Base-by-base conservation (phyloP, 2,113 vertebrate genomes). In the Lasiurus cinereus region DNA sequence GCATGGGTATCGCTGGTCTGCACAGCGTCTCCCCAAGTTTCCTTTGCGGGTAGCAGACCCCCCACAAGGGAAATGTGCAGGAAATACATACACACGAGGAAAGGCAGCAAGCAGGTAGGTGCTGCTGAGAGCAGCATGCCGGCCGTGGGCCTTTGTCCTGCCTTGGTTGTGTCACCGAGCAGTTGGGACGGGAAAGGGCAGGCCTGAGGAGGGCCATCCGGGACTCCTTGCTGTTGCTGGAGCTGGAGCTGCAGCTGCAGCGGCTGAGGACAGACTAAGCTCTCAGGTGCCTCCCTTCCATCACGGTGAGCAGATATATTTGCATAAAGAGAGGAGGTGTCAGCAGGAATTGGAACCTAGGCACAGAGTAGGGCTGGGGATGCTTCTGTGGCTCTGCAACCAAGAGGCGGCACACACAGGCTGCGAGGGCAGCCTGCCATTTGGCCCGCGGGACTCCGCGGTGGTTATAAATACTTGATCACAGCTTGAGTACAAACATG, bases 1-100 rank as follows among this genome's bases (percentile, higher is more conserved):
- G 97, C 96, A 19, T 74, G 64, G 86, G 73, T 82, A 39, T 90
- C 72, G 19, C 92, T 86, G 90, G 76, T 91, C 94, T 92, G 86
- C 22, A 0, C 92, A 92, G 92, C 88, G 46, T 72, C 94, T 67
- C 52, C 3, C 43, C 10, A 77, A 76, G 91, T 97, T 97, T 96
- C 90, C 95, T 96, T 67, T 83, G 52, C 72, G 88, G 78, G 56
- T 31, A 4, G 77, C 24, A 93, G 78, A 48, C 29, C 83, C 93
- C 72, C 74, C 36, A 24, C 6, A 84, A 86, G 66, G 83, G 83
- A 84, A 73, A 69, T 62, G n/a, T 36, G 69, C 24, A 21, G 83
- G 83, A 43, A 33, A 36, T 24, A 18, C 50, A 59, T 2, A 8
- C n/a, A 78, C 50, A 19, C 19, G 59, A 88, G 83, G 14, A 59